Conservation (phyloP, 2,888 invertebrate genomes). For the Buathra laborator region DNA sequence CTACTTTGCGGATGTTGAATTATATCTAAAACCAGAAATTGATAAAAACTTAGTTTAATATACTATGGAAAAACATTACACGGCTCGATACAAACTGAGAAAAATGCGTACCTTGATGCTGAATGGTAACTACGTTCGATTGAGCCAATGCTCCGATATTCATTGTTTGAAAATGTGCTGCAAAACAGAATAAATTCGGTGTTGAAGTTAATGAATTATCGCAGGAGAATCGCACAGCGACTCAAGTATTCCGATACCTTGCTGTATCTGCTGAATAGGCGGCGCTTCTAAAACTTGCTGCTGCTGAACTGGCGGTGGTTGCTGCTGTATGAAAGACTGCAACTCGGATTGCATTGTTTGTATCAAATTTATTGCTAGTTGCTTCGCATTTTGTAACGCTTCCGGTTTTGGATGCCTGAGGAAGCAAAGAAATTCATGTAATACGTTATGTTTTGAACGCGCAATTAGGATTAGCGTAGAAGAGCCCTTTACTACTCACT, state of each 20-base stretch:
- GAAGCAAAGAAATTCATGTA: constrained; percentile 13
- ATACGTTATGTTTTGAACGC: constrained; percentile 8
- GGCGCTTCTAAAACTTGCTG: constrained; percentile 84
- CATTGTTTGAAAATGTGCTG: constrained; percentile 85
- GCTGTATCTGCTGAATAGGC: constrained; percentile 83
- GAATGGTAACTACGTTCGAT: constrained; percentile 84
- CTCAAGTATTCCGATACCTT: constrained; percentile 73
- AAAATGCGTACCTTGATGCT: constrained; percentile 81
- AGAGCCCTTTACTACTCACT: constrained; percentile 85
- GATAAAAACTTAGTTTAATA: neutral
- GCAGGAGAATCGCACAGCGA: neutral
- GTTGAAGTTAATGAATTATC: neutral
- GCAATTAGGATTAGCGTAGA: neutral
- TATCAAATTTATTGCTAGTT: constrained; percentile 91
- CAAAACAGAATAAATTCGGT: constrained; percentile 44
- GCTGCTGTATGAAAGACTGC: constrained; percentile 85
- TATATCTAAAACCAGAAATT: constrained; percentile 77
- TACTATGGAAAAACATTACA: neutral
- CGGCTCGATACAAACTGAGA: neutral
- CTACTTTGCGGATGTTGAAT: constrained; percentile 84
- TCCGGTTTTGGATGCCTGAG: constrained; percentile 89
- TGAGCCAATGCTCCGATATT: constrained; percentile 83
- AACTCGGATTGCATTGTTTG: constrained; percentile 90
- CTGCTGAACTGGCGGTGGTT: constrained; percentile 84
- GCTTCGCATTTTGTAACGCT: constrained; percentile 90